A percentile compares a stretch with the other conserved stretches of the same genome.
Evolutionary conservation across 2,113 vertebrate species (phyloP).

Genomic region (Etheostoma cragini): DNA sequence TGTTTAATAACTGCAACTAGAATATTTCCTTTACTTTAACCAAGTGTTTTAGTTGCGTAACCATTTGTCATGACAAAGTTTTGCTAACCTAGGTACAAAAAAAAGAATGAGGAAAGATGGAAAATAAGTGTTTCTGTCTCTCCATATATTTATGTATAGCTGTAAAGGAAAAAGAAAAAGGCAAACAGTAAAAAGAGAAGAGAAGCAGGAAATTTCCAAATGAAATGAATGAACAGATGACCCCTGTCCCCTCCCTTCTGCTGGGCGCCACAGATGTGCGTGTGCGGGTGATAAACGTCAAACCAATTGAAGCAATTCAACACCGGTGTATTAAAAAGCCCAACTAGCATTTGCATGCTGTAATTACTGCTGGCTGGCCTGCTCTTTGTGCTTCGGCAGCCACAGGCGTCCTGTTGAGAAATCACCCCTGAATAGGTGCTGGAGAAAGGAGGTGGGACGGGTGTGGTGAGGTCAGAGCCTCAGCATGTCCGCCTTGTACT

Average conservation of each 20-base stretch:
- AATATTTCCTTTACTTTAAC: background rate
- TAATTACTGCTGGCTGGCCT: slow-evolving; percentile 72
- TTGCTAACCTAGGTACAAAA: background rate
- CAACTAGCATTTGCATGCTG: slow-evolving; percentile 78
- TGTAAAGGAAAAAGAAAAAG: background rate
- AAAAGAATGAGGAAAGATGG: background rate
- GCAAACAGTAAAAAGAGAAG: slow-evolving; percentile 3
- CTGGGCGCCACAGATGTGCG: slow-evolving; percentile 67
- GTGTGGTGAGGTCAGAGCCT: slow-evolving; percentile 43
- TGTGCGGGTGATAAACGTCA: slow-evolving; percentile 71
- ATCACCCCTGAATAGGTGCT: slow-evolving; percentile 38
- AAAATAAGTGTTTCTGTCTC: background rate
- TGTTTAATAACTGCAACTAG: background rate
- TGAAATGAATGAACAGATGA: slow-evolving; percentile 65
- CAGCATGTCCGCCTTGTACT: slow-evolving; percentile 43
- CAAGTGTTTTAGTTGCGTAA: background rate
- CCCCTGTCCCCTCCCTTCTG: slow-evolving; percentile 38
- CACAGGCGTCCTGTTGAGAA: slow-evolving; percentile 70
- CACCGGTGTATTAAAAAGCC: slow-evolving; percentile 59
- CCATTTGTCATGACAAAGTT: background rate
- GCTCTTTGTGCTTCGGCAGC: slow-evolving; percentile 67
- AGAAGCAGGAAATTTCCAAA: slow-evolving; percentile 56
- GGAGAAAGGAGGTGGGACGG: slow-evolving; percentile 43
- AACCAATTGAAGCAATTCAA: slow-evolving; percentile 70
- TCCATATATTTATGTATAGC: background rate